phyloP scores from a whole-genome alignment of 2,113 vertebrate species.

The Boleophthalmus pectinirostris region DNA sequence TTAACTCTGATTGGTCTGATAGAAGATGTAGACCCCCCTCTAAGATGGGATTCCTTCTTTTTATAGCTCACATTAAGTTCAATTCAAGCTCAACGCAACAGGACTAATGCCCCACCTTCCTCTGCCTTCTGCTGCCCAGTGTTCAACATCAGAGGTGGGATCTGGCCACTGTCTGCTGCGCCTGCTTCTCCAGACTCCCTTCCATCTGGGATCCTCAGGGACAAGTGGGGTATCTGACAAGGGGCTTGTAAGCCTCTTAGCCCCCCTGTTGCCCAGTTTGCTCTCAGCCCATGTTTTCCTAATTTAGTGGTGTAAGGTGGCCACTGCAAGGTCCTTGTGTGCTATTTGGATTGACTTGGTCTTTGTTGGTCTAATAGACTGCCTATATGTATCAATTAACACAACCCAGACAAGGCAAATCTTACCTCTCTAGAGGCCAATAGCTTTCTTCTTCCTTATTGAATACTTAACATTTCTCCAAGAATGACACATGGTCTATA shows the following conservation, averaged over 20 bases:
- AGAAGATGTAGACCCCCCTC: slow-evolving; percentile 62
- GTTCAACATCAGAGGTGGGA: slow-evolving; percentile 93
- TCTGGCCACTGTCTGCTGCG: slow-evolving; percentile 76
- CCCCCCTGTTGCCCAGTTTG: slow-evolving; percentile 89
- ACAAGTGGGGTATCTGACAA: slow-evolving; percentile 97
- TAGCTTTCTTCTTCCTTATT: slow-evolving; percentile 54
- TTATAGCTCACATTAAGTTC: slow-evolving; percentile 79
- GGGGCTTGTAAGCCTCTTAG: slow-evolving; percentile 98
- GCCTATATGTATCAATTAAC: slow-evolving; percentile 94
- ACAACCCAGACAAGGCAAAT: slow-evolving; percentile 80
- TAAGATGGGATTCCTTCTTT: slow-evolving; percentile 53
- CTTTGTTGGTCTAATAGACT: slow-evolving; percentile 94
- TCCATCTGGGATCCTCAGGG: slow-evolving; percentile 91
- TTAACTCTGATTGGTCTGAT: slow-evolving; percentile 74
- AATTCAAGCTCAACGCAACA: slow-evolving; percentile 84
- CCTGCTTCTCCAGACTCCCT: slow-evolving; percentile 91
- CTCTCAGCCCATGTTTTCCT: slow-evolving; percentile 95
- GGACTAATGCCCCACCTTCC: slow-evolving; percentile 84
- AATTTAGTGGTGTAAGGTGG: slow-evolving; percentile 97
- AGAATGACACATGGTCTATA: not conserved
- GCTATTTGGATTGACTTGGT: slow-evolving; percentile 92
- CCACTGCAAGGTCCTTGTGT: slow-evolving; percentile 86
- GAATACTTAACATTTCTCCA: slow-evolving; percentile 47
- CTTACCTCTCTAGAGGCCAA: slow-evolving; percentile 74
- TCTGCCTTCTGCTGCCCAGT: slow-evolving; percentile 94